Evolutionary conservation across 2,113 vertebrate genomes (phyloP).

Genomic region (Tyrannus savana): DNA sequence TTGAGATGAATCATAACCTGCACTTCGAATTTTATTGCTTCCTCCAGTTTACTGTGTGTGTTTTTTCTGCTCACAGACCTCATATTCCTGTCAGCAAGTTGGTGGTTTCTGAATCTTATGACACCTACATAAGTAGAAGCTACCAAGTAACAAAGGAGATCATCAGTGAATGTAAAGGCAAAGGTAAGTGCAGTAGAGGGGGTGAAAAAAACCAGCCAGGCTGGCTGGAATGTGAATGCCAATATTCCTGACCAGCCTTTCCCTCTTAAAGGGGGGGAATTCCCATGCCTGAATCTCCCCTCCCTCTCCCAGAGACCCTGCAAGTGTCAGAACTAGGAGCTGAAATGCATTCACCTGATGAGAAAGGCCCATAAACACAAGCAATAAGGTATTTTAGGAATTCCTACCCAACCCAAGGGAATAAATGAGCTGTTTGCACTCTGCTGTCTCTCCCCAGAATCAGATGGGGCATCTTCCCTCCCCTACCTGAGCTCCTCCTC

Average conservation of each 20-base stretch:
- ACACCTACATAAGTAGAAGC: constrained; percentile 94
- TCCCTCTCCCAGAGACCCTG: neutral
- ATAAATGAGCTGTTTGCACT: neutral
- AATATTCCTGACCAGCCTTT: neutral
- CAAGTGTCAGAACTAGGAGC: neutral
- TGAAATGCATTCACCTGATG: rapidly evolving
- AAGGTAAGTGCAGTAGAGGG: constrained; percentile 77
- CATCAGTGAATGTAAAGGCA: constrained; percentile 89
- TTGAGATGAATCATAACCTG: neutral
- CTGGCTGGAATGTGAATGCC: too few relatives aligned
- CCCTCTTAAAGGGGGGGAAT: neutral
- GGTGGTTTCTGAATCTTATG: constrained; percentile 90
- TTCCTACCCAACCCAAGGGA: neutral
- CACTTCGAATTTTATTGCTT: neutral
- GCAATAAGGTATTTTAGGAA: neutral
- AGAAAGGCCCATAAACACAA: neutral
- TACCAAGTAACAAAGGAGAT: constrained; percentile 97
- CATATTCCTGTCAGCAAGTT: constrained; percentile 93
- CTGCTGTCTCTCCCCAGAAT: neutral
- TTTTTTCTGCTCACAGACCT: constrained; percentile 84
- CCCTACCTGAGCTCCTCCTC: neutral
- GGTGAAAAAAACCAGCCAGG: neutral
- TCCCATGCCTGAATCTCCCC: neutral
- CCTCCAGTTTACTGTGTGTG: neutral
- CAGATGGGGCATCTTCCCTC: neutral